Evolutionary conservation across 2,888 invertebrate genomes (phyloP).

Genomic region (Spilarctia lutea): DNA sequence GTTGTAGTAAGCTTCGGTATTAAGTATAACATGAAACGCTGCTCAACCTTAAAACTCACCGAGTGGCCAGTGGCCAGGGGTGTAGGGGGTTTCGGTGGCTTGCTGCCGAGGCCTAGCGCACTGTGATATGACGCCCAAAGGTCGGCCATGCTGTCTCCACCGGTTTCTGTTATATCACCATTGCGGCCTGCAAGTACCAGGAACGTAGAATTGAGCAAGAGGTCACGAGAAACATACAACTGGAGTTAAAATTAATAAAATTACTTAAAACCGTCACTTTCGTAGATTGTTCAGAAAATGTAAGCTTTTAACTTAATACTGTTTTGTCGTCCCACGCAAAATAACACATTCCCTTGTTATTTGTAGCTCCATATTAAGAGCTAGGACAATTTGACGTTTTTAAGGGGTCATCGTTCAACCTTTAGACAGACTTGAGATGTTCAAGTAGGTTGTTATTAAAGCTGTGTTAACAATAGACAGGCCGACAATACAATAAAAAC

Average conservation of each 20-base stretch:
- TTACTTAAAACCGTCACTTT: background rate
- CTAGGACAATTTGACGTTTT: slow-evolving; percentile 1
- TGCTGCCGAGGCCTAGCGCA: slow-evolving; percentile 90
- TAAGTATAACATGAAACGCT: slow-evolving; percentile 68
- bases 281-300: background rate
- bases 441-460: background rate
- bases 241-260: background rate
- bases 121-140: slow-evolving; percentile 95
- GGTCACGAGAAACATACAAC: slow-evolving; percentile 13
- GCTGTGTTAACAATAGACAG: background rate
- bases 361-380: slow-evolving; percentile 7
- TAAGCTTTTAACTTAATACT: background rate
- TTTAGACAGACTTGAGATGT: background rate
- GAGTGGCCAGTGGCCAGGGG: slow-evolving; percentile 88
- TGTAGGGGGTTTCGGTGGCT: slow-evolving; percentile 79
- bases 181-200: slow-evolving; percentile 85
- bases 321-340: background rate
- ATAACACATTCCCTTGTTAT: background rate
- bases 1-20: background rate
- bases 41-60: slow-evolving; percentile 88
- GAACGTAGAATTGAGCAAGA: slow-evolving; percentile 37
- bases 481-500: background rate
- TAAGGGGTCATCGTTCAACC: background rate
- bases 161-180: slow-evolving; percentile 87
- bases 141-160: slow-evolving; percentile 91